Base-by-base conservation (phyloP, 2,888 invertebrate genomes). In the Schrankia costaestrigalis region DNA sequence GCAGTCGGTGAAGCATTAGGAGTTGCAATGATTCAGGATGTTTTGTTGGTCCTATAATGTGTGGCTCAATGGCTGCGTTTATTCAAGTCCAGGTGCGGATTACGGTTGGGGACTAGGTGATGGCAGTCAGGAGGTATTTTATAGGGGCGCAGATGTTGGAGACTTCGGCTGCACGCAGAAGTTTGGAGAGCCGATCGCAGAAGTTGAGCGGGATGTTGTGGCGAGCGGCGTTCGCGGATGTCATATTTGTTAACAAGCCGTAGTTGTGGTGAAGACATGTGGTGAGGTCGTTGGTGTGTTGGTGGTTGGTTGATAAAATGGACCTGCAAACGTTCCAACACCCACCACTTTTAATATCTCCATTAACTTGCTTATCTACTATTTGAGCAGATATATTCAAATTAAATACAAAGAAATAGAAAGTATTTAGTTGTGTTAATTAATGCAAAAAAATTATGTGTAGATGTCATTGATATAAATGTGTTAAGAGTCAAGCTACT, bases 261-360 rank as follows among this genome's bases (percentile, higher is more conserved):
- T 78, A 81, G 81, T 81, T 78, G 85, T 82, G 78, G 83, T 84
- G 85, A 79, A 83, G 78, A 84, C 81, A 83, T 86, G 86, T 84
- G 83, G 86, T 86, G 86, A 85, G 83, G 71, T 80, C 79, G 79
- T 79, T 80, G 86, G 84, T 85, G 85, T 86, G 84, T 84, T 86
- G 85, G 86, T 86, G 82, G 86, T 84, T 84, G 79, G 83, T 86
- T 86, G 86, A 84, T 82, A 85, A 79, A 86, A 86, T 86, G 86
- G 86, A 89, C 88, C 89, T 89, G 89, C 59, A 89, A 88, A 87
- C 86, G 88, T 86, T 87, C 88, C 88, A 88, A 88, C 88, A 88
- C 86, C 88, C 88, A 87, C 87, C 87, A 84, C 86, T 63, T 86
- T 88, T 84, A 86, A 67, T 82, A 71, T 68, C 75, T 77, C 60